These are phyloP conservation scores for Alouatta palliata DNA, from an alignment of 2,113 vertebrate species.

Conservation along the genomic window DNA sequence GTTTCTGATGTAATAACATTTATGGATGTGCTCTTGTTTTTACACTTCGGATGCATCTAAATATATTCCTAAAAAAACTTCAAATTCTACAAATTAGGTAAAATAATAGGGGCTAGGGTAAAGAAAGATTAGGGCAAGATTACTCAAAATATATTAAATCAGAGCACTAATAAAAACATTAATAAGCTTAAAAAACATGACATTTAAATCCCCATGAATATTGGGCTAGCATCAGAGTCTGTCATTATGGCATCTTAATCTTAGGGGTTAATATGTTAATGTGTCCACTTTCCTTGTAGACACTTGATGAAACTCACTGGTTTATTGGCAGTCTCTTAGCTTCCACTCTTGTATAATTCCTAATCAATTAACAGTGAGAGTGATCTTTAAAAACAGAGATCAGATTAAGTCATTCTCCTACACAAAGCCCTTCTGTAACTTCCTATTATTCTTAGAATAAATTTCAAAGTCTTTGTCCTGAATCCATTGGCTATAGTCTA, in stretches of 20 bases:
- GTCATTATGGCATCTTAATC: not conserved
- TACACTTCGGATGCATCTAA: no score
- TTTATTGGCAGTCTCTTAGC: not conserved
- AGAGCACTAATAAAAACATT: not conserved
- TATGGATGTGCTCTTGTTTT: not conserved
- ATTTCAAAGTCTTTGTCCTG: not conserved
- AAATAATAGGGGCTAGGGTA: not conserved
- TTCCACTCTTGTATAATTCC: not conserved
- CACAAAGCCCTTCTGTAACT: not conserved
- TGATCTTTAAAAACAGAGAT: not conserved
- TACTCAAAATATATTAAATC: not conserved
- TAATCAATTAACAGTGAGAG: not conserved
- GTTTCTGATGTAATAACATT: not conserved
- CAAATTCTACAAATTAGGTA: not conserved
- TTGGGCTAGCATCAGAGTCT: not conserved
- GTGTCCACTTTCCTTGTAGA: not conserved
- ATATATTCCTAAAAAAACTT: not conserved
- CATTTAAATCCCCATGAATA: not conserved
- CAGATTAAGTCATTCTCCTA: not conserved
- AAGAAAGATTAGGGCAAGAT: not conserved
- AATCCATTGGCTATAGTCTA: not conserved
- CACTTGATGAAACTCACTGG: not conserved
- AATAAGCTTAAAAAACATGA: not conserved
- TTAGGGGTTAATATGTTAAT: not conserved
- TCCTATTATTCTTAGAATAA: not conserved